Evolutionary conservation across 2,113 vertebrate species (phyloP).

Genomic region (Quiscalus mexicanus): DNA sequence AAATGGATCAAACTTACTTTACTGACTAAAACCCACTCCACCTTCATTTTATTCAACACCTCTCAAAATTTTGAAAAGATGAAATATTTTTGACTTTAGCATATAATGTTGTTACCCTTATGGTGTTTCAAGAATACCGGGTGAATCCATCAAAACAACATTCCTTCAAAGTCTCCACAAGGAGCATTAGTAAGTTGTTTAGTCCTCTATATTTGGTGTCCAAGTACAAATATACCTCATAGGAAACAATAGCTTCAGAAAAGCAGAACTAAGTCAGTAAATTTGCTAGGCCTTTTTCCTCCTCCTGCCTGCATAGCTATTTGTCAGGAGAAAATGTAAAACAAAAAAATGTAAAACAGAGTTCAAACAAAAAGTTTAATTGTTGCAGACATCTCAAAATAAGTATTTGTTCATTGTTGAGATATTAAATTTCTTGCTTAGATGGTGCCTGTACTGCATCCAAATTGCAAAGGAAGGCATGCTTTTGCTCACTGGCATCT

Average conservation of each 20-base stretch:
- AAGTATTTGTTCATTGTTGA: not conserved
- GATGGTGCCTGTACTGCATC: not conserved
- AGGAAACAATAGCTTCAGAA: not conserved
- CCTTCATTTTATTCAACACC: conserved; percentile 37
- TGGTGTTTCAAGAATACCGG: not conserved
- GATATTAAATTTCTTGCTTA: not conserved
- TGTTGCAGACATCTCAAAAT: not conserved
- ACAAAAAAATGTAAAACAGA: not conserved
- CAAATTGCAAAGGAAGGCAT: not conserved
- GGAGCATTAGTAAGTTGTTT: not conserved
- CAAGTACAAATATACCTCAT: not conserved
- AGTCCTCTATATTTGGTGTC: not conserved
- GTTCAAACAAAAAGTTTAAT: not conserved
- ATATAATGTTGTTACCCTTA: not conserved
- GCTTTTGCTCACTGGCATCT: not conserved
- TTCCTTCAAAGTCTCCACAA: not conserved
- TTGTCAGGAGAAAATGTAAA: not conserved
- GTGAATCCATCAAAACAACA: not conserved
- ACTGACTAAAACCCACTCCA: conserved; percentile 11
- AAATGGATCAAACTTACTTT: not conserved
- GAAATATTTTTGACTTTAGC: not conserved
- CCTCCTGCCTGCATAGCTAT: not conserved
- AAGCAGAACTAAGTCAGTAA: not conserved
- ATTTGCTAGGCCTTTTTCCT: not conserved
- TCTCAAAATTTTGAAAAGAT: conserved; percentile 21